phyloP scores from a whole-genome alignment of 2,888 invertebrate species.

The Drosophila siamana region DNA sequence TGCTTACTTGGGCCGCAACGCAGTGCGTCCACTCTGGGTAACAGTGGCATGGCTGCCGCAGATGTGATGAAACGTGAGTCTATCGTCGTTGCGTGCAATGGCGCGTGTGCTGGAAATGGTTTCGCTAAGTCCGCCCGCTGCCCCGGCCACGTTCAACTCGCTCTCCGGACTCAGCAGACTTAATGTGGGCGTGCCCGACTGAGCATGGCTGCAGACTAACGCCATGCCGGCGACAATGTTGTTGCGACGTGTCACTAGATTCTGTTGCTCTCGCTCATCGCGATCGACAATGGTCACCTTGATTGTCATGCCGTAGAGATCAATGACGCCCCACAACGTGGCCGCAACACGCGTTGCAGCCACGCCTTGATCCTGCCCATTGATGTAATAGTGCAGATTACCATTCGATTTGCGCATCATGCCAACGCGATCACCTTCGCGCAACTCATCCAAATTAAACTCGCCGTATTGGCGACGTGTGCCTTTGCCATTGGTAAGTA shows the following conservation, averaged over 20 bases:
- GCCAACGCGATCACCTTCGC: conserved; percentile 96
- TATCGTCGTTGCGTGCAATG: conserved; percentile 87
- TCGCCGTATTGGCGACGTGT: conserved; percentile 96
- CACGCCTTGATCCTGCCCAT: conserved; percentile 96
- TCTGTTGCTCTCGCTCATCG: conserved; percentile 91
- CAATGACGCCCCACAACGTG: conserved; percentile 96
- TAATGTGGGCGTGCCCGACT: conserved; percentile 79
- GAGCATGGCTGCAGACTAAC: conserved; percentile 43
- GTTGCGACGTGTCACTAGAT: conserved; percentile 90
- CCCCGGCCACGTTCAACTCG: conserved; percentile 83
- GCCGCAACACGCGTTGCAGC: conserved; percentile 93
- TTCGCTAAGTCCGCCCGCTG: conserved; percentile 70
- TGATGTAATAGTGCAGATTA: conserved; percentile 96
- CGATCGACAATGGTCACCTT: conserved; percentile 95
- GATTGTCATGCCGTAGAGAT: conserved; percentile 97
- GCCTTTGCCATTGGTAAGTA: conserved; percentile 97
- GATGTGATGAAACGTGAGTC: conserved; percentile 94
- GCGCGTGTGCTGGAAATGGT: conserved; percentile 67
- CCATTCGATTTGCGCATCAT: conserved; percentile 94
- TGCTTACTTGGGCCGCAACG: conserved; percentile 95
- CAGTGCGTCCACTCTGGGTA: conserved; percentile 95
- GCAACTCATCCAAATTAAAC: conserved; percentile 96
- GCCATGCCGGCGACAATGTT: conserved; percentile 85
- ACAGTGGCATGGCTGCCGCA: conserved; percentile 97
- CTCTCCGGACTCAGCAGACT: conserved; percentile 84